A percentile compares a stretch with the other conserved stretches of the same genome.
Conservation (phyloP, 2,113 vertebrate genomes). For the Dicrurus megarhynchus region DNA sequence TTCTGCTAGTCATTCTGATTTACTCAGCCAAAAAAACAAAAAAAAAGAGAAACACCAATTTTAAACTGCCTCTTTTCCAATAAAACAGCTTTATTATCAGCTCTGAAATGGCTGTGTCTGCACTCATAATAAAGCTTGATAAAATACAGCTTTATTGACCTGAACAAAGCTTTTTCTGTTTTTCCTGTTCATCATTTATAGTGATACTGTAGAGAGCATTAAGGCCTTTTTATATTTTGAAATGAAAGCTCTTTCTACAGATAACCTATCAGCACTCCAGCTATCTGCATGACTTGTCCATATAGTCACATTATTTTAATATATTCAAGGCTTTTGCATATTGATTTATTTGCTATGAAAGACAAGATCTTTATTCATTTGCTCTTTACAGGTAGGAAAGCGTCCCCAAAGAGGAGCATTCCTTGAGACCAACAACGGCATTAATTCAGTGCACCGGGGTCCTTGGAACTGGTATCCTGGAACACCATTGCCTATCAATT, state of each 20-base stretch:
- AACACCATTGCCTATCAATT: background rate
- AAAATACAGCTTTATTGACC: constrained; percentile 6
- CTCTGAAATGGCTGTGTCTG: constrained; percentile 1
- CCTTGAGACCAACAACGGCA: background rate
- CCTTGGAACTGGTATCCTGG: background rate
- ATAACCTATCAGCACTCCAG: constrained; percentile 1
- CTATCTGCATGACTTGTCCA: background rate
- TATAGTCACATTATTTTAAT: background rate
- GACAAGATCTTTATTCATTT: background rate
- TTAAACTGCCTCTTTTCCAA: background rate
- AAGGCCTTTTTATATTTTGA: background rate
- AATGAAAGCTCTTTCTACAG: background rate
- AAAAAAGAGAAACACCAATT: background rate
- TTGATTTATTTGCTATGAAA: constrained; percentile 8
- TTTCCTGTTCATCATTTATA: constrained; percentile 19
- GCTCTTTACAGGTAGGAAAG: background rate
- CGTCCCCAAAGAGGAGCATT: background rate
- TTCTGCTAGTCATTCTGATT: constrained; percentile 4
- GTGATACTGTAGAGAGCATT: background rate
- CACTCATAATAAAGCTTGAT: background rate
- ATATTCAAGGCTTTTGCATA: constrained; percentile 2
- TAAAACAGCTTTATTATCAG: constrained; percentile 33
- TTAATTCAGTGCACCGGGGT: background rate
- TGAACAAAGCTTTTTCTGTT: background rate
- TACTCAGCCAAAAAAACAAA: background rate